Evolutionary conservation across 2,113 vertebrate genomes (phyloP).

Genomic region (Piaya cayana): DNA sequence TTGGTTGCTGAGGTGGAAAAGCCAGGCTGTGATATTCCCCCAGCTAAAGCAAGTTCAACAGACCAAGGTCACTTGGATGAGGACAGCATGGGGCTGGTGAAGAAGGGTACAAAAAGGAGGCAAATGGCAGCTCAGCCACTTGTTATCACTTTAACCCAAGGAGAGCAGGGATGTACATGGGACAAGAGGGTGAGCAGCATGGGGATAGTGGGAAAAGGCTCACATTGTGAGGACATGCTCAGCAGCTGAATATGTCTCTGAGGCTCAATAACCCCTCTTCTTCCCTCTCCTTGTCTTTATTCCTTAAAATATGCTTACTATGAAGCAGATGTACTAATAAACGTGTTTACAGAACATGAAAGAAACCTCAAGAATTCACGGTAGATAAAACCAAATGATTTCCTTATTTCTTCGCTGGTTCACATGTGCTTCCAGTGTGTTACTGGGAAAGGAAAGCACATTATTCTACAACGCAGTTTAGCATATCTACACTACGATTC

Average conservation of each 20-base stretch:
- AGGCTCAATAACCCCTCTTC: no score
- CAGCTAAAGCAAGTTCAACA: not conserved
- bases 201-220: no score
- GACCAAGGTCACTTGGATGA: not conserved
- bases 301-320: no score
- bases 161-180: accelerated
- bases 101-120: not conserved
- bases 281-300: no score
- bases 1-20: not conserved
- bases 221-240: no score
- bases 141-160: not conserved
- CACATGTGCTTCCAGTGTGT: not conserved
- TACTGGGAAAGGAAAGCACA: not conserved
- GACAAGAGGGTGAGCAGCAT: not conserved
- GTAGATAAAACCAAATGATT: not conserved
- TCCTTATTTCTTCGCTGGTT: not conserved
- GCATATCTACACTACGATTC: not conserved
- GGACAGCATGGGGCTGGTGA: not conserved
- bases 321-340: no score
- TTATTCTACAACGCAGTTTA: not conserved
- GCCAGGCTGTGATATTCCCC: not conserved
- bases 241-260: no score
- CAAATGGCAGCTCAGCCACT: not conserved
- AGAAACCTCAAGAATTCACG: accelerated
- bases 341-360: not conserved